A percentile compares a stretch with the other conserved stretches of the same genome.
Evolutionary conservation across 2,888 invertebrate genomes (phyloP).

Genomic region (Cephus pygmeus): DNA sequence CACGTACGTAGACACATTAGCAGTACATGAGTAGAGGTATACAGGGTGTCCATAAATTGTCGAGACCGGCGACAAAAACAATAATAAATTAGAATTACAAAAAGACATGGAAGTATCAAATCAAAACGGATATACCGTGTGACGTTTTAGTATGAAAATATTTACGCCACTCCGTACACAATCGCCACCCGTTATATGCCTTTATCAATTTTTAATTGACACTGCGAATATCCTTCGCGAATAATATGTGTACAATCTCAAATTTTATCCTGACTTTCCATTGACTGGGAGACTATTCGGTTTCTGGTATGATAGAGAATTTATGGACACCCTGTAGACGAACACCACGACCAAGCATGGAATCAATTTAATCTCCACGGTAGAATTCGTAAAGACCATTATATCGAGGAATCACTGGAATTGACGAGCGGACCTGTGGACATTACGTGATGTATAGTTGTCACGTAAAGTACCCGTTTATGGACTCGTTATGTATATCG

Average conservation of each 20-base stretch:
- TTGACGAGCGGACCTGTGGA: background rate
- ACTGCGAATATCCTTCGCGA: background rate
- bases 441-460: background rate
- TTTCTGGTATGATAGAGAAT: background rate
- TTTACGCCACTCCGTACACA: background rate
- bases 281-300: background rate
- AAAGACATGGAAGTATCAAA: background rate
- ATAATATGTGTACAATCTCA: background rate
- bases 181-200: background rate
- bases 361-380: slow-evolving; percentile 1
- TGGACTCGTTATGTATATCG: background rate
- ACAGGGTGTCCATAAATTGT: background rate
- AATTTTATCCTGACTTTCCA: background rate
- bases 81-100: background rate
- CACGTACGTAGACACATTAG: background rate
- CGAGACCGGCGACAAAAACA: background rate
- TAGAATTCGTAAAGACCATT: background rate
- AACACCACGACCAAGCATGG: background rate
- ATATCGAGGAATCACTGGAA: background rate
- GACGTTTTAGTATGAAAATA: background rate
- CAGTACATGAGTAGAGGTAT: background rate
- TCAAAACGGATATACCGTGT: background rate
- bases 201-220: background rate
- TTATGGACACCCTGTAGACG: background rate
- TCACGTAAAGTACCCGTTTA: background rate